A percentile compares a stretch with the other conserved stretches of the same genome.
phyloP scores from a whole-genome alignment of 2,888 invertebrate genomes.

The Tipula lateralis region DNA sequence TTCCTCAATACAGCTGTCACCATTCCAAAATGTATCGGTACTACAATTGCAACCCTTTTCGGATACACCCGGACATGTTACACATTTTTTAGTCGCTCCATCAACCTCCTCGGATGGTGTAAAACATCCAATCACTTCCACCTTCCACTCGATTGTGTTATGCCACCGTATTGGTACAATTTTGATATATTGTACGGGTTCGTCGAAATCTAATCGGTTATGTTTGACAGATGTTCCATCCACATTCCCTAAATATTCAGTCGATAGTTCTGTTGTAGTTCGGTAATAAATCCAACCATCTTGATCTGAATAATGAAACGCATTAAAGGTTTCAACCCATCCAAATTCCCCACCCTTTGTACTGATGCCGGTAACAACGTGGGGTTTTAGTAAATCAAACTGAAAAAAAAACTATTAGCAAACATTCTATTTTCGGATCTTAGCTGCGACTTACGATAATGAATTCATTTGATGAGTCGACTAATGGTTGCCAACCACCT shows the following conservation, averaged over 20 bases:
- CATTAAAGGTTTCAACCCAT: slow-evolving; percentile 70
- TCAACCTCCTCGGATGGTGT: slow-evolving; percentile 50
- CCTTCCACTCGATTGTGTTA: slow-evolving; percentile 63
- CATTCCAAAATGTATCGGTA: slow-evolving; percentile 63
- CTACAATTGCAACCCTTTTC: slow-evolving; percentile 53
- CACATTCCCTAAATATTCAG: slow-evolving; percentile 66
- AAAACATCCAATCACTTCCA: slow-evolving; percentile 76
- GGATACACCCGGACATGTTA: slow-evolving; percentile 54
- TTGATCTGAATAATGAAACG: slow-evolving; percentile 69
- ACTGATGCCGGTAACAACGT: slow-evolving; percentile 71
- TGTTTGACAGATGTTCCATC: slow-evolving; percentile 58
- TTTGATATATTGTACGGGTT: slow-evolving; percentile 66
- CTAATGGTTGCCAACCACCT: slow-evolving; percentile 62
- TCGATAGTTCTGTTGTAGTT: slow-evolving; percentile 40
- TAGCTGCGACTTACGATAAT: slow-evolving; percentile 55
- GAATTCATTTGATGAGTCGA: slow-evolving; percentile 65
- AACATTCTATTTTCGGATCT: neutral
- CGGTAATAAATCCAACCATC: slow-evolving; percentile 53
- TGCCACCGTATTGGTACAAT: slow-evolving; percentile 72
- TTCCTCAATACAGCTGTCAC: slow-evolving; percentile 63
- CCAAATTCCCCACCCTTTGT: slow-evolving; percentile 66
- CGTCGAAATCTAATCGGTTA: slow-evolving; percentile 64
- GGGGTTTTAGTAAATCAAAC: slow-evolving; percentile 72
- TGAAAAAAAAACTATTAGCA: slow-evolving; percentile 29
- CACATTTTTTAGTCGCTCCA: slow-evolving; percentile 29